Evolutionary conservation across 1,140 invertebrate species (phyloP), one percentile per base, ranked within the genome.

Genomic region (Daktulosphaira vitifoliae): DNA sequence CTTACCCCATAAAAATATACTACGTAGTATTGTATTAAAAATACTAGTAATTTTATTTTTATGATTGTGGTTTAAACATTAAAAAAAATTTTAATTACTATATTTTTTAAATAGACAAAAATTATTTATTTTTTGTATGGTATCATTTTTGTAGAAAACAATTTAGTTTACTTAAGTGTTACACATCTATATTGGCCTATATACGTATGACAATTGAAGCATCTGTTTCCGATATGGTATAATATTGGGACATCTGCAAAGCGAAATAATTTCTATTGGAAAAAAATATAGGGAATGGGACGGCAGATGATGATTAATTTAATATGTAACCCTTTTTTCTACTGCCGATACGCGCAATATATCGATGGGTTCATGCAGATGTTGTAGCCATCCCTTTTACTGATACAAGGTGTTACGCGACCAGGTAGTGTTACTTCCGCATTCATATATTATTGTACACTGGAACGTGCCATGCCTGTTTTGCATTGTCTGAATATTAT

Each of bases 241-340:
- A 11, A 33, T 5, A 33, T 33, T 33, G 56, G 56, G 56, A 62
- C 56, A 62, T 62, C 56, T 62, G 56, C 39, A 18, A 62, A 26
- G 38, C 42, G 25, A 62, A 48, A 62, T 62, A 33, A 6, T 5
- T 62, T 48, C 42, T 25, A 33, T 18, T 39, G 42, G n/a, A 42
- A 59, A 25, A 59, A 59, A 18, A 33, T 33, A 11, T 33, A 13
- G 8, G 7, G 20, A 48, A 26, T 16, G 37, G 25, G 39, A 26
- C n/a, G 56, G 56, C 56, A 62, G 56, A 62, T 62, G 56, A 62
- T 46, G 56, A 62, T 62, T 62, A 62, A 62, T 62, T 62, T 62
- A 22, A n/a, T 46, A 13, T 56, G 39, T 29, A 44, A 44, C 56
- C 42, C 42, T 62, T 62, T 62, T 62, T 54, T 62, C 25, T 59